Conservation (phyloP, 2,888 invertebrate genomes). For the Campoplex capitator region DNA sequence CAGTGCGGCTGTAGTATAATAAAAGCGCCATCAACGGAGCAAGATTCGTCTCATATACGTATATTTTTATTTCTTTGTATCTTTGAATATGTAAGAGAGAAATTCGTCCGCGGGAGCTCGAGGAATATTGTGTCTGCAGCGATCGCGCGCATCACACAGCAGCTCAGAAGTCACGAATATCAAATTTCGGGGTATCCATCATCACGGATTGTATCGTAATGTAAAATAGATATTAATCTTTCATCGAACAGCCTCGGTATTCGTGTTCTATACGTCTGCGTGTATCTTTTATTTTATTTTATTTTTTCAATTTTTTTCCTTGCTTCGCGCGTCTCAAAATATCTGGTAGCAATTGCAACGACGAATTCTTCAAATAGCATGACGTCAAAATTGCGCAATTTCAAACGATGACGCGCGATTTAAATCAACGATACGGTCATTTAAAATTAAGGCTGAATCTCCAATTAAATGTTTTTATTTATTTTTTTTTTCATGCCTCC, state of each 20-base stretch:
- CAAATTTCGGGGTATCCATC: constrained; percentile 62
- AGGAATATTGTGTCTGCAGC: constrained; percentile 40
- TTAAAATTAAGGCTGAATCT: constrained; percentile 3
- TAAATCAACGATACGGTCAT: not conserved
- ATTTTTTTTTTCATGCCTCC: not conserved
- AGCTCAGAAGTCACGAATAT: constrained; percentile 50
- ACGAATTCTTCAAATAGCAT: constrained; percentile 1
- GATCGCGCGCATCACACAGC: constrained; percentile 3
- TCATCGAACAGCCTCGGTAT: constrained; percentile 40
- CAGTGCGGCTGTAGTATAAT: constrained; percentile 13
- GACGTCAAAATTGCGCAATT: constrained; percentile 1
- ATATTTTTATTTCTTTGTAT: not conserved
- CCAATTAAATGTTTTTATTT: not conserved
- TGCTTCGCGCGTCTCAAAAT: not conserved
- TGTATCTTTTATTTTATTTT: not conserved
- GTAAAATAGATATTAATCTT: constrained; percentile 61
- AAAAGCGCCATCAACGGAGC: constrained; percentile 44
- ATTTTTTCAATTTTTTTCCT: no score
- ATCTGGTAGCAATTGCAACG: constrained; percentile 13
- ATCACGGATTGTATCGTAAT: constrained; percentile 55
- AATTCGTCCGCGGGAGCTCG: constrained; percentile 55
- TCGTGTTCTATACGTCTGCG: not conserved
- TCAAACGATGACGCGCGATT: not conserved
- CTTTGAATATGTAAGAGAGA: constrained; percentile 35
- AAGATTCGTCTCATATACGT: constrained; percentile 30